Base-by-base conservation (phyloP, 2,797 vertebrate species). In the Mormyrus hasselquistii region DNA sequence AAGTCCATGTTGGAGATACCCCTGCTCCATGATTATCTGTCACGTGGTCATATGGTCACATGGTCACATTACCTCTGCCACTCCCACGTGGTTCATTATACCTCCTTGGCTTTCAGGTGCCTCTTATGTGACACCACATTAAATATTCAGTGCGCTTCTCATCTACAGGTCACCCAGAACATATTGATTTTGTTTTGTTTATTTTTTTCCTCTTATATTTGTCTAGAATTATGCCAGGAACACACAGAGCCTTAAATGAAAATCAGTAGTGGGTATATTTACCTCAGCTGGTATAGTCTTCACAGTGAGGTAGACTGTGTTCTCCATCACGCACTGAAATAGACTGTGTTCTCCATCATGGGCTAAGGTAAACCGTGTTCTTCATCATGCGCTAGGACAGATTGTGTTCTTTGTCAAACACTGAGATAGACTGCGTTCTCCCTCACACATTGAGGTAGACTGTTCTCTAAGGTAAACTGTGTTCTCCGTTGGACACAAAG, bases 71-170 rank as follows among this genome's bases (percentile, higher is more conserved):
- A 34, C 12, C 29, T 73, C 22, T 38, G 65, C 65, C 65, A 73
- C 65, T 73, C 22, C 47, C 82, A 50, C 44, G 29, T 4, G 22
- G 19, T 12, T 84, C 22, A 25, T 84, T 84, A 25, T 84, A 12
- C 47, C 82, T 22, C 82, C 82, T 84, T 84, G n/a, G 47, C 49
- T 84, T 84, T 84, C 82, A 50, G 82, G 82, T 84, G 47, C 50
- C 49, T 47, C 41, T 8, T 84, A 50, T 29, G 7, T 50, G 44
- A 50, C 82, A 52, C 82, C 82, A 49, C 19, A 25, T 84, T 84
- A 84, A 84, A 22, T 84, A 84, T 84, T 84, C 82, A 52, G 16
- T 50, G 38, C 25, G 19, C 47, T 47, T 52, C 82, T 84, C 82
- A 52, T 47, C 47, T 16, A 84, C 44, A 50, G 82, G 47, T 84